Conservation (phyloP, 2,797 vertebrate species). For the Podarcis lilfordi region DNA sequence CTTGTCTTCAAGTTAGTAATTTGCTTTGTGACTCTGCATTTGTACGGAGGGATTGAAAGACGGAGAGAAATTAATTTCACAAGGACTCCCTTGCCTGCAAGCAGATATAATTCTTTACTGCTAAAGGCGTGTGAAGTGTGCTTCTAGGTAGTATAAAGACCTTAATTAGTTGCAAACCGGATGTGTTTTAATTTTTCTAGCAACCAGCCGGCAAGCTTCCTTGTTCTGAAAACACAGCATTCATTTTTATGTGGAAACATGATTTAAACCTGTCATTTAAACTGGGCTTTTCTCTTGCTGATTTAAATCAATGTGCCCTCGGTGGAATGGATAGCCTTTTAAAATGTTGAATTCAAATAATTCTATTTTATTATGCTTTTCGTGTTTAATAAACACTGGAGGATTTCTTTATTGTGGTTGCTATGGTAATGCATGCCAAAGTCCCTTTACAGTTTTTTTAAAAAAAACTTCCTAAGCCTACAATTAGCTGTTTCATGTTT, state of each 20-base stretch:
- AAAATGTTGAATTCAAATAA: not conserved
- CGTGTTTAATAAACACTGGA: constrained; percentile 15
- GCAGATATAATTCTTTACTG: not conserved
- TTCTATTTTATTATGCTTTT: constrained; percentile 16
- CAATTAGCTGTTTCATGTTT: constrained; percentile 27
- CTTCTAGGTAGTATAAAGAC: not conserved
- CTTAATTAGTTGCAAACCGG: not conserved
- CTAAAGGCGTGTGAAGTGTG: not conserved
- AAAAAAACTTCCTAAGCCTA: constrained; percentile 9
- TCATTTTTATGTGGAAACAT: not conserved
- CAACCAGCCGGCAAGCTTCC: not conserved
- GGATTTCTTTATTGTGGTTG: not conserved
- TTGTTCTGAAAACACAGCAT: not conserved
- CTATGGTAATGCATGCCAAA: constrained; percentile 14
- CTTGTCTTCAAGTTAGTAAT: not conserved
- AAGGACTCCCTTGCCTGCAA: not conserved
- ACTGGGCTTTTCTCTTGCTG: not conserved
- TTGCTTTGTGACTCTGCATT: not conserved
- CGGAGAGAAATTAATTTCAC: constrained; percentile 1
- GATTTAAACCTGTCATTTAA: constrained; percentile 14
- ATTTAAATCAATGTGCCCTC: not conserved
- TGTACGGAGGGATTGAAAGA: not conserved
- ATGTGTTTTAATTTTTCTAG: not conserved
- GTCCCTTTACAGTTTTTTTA: constrained; percentile 1
- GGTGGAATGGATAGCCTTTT: constrained; percentile 7